A percentile compares a stretch with the other conserved stretches of the same genome.
These are phyloP conservation scores for Trypoxylon attenuatum DNA, from an alignment of 2,888 invertebrate species.

Conservation along the genomic window DNA sequence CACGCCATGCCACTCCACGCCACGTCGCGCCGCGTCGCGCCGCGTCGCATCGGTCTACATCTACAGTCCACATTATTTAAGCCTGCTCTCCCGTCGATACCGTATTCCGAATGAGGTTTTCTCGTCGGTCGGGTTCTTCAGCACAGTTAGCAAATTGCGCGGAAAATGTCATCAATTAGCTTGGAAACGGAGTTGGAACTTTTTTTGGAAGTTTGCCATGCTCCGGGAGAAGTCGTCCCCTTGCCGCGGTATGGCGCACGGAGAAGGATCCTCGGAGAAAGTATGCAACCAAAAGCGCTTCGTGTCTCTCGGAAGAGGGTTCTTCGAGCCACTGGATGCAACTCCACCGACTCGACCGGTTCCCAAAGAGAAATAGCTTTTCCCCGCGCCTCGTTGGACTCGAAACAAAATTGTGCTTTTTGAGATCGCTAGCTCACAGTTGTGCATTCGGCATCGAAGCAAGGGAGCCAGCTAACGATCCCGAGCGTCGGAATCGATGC, in stretches of 20 bases:
- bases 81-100: background rate
- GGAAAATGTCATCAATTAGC: background rate
- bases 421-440: background rate
- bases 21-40: background rate
- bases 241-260: constrained; percentile 32
- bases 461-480: background rate
- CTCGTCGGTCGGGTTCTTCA: background rate
- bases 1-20: background rate
- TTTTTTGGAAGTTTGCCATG: constrained; percentile 20
- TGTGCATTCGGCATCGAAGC: background rate
- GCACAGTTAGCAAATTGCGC: background rate
- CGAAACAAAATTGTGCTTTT: constrained; percentile 3
- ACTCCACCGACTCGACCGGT: background rate
- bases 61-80: too few relatives aligned
- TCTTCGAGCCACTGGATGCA: background rate
- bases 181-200: background rate
- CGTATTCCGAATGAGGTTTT: background rate
- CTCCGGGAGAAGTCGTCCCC: constrained; percentile 23
- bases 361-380: background rate
- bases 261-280: constrained; percentile 13
- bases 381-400: background rate
- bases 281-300: constrained; percentile 25
- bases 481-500: background rate
- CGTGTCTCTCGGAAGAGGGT: constrained; percentile 10
- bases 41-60: too few relatives aligned